phyloP scores from a whole-genome alignment of 2,888 invertebrate genomes.

The Platycheirus albimanus region DNA sequence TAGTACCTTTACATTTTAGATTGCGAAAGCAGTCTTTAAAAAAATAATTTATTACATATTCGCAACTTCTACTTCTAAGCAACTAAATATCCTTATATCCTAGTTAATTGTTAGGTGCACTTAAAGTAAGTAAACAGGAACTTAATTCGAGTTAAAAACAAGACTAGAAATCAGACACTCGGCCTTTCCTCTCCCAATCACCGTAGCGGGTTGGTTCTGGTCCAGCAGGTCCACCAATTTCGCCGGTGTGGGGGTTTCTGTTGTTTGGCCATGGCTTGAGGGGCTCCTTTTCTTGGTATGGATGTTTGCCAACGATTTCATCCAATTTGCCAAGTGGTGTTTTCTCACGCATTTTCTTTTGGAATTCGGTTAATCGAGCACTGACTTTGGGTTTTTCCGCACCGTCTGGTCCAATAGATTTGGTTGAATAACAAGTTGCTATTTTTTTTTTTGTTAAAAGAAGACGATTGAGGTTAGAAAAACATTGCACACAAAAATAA shows the following conservation, averaged over 20 bases:
- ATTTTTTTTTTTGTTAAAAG: constrained; percentile 13
- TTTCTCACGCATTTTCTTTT: constrained; percentile 89
- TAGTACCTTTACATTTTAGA: no score
- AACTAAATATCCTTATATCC: constrained; percentile 37
- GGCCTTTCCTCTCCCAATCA: constrained; percentile 99
- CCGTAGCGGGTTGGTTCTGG: constrained; percentile 99
- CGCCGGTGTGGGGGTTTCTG: constrained; percentile 96
- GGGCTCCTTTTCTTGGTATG: constrained; percentile 91
- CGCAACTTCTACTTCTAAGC: constrained; percentile 8
- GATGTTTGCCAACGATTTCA: constrained; percentile 88
- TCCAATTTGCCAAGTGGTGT: constrained; percentile 89
- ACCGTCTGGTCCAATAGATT: constrained; percentile 8
- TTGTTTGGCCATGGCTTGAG: constrained; percentile 93
- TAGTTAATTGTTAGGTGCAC: constrained; percentile 20
- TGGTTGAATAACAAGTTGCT: constrained; percentile 69
- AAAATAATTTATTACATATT: constrained; percentile 33
- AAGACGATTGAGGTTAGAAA: constrained; percentile 56
- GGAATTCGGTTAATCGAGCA: constrained; percentile 87
- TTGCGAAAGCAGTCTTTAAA: constrained; percentile 60
- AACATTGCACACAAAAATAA: constrained; percentile 6
- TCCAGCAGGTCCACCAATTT: constrained; percentile 96
- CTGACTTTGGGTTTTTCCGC: constrained; percentile 79
- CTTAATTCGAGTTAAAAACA: constrained; percentile 3
- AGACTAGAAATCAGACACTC: constrained; percentile 95
- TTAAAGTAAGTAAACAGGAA: constrained; percentile 8